phyloP scores from a whole-genome alignment of 2,888 invertebrate genomes.

The Thelaira solivaga region DNA sequence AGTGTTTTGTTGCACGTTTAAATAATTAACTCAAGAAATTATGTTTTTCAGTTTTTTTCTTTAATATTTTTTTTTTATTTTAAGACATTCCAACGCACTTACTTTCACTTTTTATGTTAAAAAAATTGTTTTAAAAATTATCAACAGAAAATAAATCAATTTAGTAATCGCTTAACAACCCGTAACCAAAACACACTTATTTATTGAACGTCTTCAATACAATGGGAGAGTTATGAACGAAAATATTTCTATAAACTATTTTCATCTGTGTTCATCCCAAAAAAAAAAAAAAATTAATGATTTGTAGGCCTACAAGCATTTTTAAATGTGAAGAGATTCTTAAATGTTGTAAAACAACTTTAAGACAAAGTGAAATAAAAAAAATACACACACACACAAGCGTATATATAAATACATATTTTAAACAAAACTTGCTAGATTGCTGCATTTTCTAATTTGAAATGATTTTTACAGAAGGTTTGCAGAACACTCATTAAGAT shows the following conservation, averaged over 20 bases:
- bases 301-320: background rate
- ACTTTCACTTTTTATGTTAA: conserved; percentile 48
- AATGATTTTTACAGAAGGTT: background rate
- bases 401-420: background rate
- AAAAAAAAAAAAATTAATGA: background rate
- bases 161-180: background rate
- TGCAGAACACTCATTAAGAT: conserved; percentile 15
- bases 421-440: too few species aligned
- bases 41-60: too few species aligned
- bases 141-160: background rate
- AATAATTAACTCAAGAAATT: background rate
- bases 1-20: background rate
- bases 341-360: background rate
- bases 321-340: background rate
- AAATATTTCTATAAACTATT: background rate
- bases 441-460: background rate
- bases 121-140: conserved; percentile 27
- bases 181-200: background rate
- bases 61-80: background rate
- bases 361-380: background rate
- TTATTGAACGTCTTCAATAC: conserved; percentile 1
- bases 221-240: background rate
- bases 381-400: background rate
- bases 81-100: background rate
- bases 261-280: background rate